Base-by-base conservation (phyloP, 2,113 vertebrate species). In the Sorex fumeus region DNA sequence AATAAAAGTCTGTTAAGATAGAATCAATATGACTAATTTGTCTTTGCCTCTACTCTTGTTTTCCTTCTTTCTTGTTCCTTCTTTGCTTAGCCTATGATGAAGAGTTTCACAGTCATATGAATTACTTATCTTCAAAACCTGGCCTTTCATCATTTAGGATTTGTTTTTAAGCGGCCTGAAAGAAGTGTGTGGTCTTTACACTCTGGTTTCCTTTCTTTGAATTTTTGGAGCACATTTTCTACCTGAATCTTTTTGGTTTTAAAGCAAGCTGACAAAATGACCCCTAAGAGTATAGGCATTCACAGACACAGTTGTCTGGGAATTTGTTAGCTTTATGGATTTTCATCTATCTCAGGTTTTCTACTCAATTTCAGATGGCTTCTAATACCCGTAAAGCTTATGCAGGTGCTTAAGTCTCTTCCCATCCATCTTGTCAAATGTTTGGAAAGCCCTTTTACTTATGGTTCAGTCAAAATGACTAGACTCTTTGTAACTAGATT, bases 401-500 rank as follows among this genome's bases (percentile, higher is more conserved):
- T 8, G 12, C 1, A 27, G 62, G 18, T 87, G 57, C 64, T 71
- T 45, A 60, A 27, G 7, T 92, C 62, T 87, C 60, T 87, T 90
- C 34, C 11, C 11, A 88, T 66, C 8, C 71, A 47, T n/a, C 4
- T 16, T 84, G 50, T 76, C 43, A 88, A 43, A 92, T 28, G 43
- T 25, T 23, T 66, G 57, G 57, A 91, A 91, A 70, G 34, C 78
- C 25, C 25, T 87, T 92, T 93, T 74, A 85, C 23, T 92, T 75
- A 88, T 71, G 30, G 10, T 80, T 91, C 50, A 53, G 30, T 93
- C 19, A 83, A 82, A 40, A 91, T 93, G 87, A 50, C 27, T 45
- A 79, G 80, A 84, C 18, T 53, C n/a, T 4, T 86, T 93, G n/a
- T 93, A 88, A 88, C 45, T 2, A 71, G 25, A 84, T 25, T 30